These are phyloP conservation scores for Aspidiotus destructor DNA, from an alignment of 2,888 invertebrate genomes.

Conservation along the genomic window DNA sequence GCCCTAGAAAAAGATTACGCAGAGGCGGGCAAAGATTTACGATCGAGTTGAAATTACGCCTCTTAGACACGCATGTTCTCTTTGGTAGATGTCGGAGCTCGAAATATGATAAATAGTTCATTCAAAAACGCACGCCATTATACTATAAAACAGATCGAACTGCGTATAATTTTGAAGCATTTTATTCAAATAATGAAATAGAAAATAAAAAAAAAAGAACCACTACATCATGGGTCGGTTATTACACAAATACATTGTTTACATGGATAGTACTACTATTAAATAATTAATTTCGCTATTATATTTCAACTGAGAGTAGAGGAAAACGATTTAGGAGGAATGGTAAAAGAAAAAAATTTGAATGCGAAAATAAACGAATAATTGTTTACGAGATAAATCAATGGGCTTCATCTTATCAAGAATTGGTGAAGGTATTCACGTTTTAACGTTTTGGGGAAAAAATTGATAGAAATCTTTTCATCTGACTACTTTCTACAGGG, in stretches of 20 bases:
- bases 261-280: conserved; percentile 16
- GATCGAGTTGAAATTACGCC: neutral
- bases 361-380: conserved; percentile 5
- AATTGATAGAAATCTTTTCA: no score
- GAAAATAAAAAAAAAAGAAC: neutral
- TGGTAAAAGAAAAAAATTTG: conserved; percentile 1
- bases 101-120: neutral
- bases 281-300: conserved; percentile 28
- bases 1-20: conserved; percentile 28
- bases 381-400: conserved; percentile 12
- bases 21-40: conserved; percentile 26
- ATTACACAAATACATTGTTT: conserved; percentile 3
- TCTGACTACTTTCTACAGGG: neutral
- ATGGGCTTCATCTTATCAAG: no score
- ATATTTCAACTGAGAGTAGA: neutral
- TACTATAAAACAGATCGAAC: neutral
- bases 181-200: conserved; percentile 7
- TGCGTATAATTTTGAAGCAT: conserved; percentile 8
- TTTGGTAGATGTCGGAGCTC: no score
- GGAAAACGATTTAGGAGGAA: neutral
- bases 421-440: no score
- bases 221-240: neutral
- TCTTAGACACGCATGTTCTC: neutral
- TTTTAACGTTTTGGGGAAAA: no score
- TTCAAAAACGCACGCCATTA: neutral